Base-by-base conservation (phyloP, 2,797 vertebrate species). In the Mico argentatus region DNA sequence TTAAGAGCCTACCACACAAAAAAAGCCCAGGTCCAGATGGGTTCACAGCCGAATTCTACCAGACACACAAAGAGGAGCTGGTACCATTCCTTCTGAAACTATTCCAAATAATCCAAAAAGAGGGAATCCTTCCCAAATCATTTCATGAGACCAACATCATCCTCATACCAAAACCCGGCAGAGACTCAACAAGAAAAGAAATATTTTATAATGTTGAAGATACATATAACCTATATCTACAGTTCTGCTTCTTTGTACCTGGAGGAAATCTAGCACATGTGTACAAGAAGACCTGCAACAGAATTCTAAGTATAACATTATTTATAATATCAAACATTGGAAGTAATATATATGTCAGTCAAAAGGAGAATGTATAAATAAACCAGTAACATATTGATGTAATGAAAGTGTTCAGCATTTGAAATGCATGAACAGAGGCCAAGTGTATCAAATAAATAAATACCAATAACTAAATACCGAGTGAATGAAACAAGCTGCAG, bases 141-240 rank as follows among this genome's bases (percentile, higher is more conserved):
- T 39, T 39, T 39, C 3, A 39, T 39, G 39, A 39, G 39, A 39
- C 39, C 39, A 39, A 39, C 3, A 39, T 39, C 39, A 39, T 39
- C 39, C 39, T 39, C 39, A 39, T 39, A 39, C 39, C 39, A 39
- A 39, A 39, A 39, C 39, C 39, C 39, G 39, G 39, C 39, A 39
- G 39, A 39, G 39, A 39, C 39, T 39, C 39, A 39, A 39, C 39
- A 39, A 39, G 39, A 39, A 39, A 39, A 39, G 39, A 39, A 88
- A 59, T 93, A 55, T 80, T 88, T 90, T 77, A 7, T 89, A 88
- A 94, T 77, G 57, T 64, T 81, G 48, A 97, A 72, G 41, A 92
- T 55, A 39, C 52, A 72, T 46, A 46, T 24, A 82, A 50, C 22
- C 19, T n/a, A 80, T 26, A 41, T 24, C 24, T 82, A 76, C 26